phyloP scores from a whole-genome alignment of 37 sponge, comb jelly and placozoan genomes.

The Spongilla lacustris region DNA sequence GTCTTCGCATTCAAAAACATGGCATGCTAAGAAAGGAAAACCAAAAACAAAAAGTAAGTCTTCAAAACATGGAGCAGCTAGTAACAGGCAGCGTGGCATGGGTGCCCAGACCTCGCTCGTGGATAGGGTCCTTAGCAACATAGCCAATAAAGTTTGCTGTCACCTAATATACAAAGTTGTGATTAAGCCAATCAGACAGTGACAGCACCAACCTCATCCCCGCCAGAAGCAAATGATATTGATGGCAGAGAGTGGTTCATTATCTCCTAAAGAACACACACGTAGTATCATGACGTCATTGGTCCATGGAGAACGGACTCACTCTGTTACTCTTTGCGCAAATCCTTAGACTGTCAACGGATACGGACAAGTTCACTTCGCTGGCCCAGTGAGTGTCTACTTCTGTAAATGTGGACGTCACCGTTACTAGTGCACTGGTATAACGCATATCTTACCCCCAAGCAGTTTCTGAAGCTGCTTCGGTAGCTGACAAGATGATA shows the following conservation, averaged over 20 bases:
- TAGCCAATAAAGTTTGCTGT: conserved; percentile 80
- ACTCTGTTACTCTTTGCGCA: conserved; percentile 38
- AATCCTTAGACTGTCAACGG: conserved; percentile 71
- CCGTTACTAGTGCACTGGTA: neutral
- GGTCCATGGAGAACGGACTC: neutral
- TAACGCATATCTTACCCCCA: conserved; percentile 62
- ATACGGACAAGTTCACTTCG: conserved; percentile 62
- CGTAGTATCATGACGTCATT: neutral
- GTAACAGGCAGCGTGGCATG: too few relatives aligned
- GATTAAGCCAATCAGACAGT: neutral
- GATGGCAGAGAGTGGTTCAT: conserved; percentile 74
- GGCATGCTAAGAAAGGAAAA: conserved; percentile 84
- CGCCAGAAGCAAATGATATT: conserved; percentile 91
- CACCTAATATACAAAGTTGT: conserved; percentile 8
- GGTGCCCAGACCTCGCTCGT: conserved; percentile 58
- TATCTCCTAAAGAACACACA: conserved; percentile 48
- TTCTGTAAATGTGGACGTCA: conserved; percentile 3
- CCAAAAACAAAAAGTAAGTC: neutral
- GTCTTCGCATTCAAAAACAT: conserved; percentile 80
- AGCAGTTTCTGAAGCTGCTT: conserved; percentile 67
- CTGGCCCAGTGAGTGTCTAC: conserved; percentile 47
- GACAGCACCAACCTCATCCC: conserved; percentile 81
- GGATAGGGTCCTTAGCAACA: conserved; percentile 81
- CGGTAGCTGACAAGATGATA: conserved; percentile 50
- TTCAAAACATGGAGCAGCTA: neutral